These are phyloP conservation scores for Priocnemis perturbator DNA, from an alignment of 2,888 invertebrate genomes.

Conservation along the genomic window DNA sequence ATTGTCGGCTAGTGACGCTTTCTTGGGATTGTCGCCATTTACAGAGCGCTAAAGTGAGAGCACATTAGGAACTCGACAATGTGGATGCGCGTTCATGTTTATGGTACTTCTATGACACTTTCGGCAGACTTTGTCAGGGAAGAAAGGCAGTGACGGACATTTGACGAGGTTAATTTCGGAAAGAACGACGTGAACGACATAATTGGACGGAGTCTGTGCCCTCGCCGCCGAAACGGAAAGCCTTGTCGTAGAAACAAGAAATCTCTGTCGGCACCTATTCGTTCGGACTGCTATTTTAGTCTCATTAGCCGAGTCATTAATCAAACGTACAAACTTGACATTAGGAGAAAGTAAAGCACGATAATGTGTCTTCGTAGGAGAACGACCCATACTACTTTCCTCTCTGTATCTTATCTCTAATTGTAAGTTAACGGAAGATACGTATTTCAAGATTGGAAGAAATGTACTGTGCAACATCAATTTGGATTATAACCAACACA, in stretches of 20 bases:
- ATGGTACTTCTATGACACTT: not conserved
- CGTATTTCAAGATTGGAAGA: not conserved
- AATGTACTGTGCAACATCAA: no score
- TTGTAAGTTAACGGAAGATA: conserved; percentile 21
- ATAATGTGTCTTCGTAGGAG: conserved; percentile 17
- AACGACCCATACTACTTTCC: conserved; percentile 13
- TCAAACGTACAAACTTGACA: conserved; percentile 27
- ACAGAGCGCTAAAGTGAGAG: no score
- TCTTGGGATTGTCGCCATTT: no score
- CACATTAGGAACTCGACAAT: not conserved
- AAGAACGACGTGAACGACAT: conserved; percentile 14
- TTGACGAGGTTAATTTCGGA: not conserved
- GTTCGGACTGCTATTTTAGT: conserved; percentile 21
- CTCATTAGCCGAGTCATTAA: conserved; percentile 39
- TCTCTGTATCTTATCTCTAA: conserved; percentile 32
- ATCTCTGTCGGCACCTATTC: conserved; percentile 15
- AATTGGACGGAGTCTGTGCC: conserved; percentile 14
- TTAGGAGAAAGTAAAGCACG: conserved; percentile 23
- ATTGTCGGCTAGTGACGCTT: no score
- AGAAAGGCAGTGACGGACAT: conserved; percentile 2
- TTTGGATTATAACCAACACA: no score
- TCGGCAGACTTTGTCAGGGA: no score
- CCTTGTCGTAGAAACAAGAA: not conserved
- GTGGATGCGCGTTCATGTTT: not conserved
- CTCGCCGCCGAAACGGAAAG: not conserved